Base-by-base conservation (phyloP, 2,797 vertebrate genomes). In the Myoxocephalus aenaeus region DNA sequence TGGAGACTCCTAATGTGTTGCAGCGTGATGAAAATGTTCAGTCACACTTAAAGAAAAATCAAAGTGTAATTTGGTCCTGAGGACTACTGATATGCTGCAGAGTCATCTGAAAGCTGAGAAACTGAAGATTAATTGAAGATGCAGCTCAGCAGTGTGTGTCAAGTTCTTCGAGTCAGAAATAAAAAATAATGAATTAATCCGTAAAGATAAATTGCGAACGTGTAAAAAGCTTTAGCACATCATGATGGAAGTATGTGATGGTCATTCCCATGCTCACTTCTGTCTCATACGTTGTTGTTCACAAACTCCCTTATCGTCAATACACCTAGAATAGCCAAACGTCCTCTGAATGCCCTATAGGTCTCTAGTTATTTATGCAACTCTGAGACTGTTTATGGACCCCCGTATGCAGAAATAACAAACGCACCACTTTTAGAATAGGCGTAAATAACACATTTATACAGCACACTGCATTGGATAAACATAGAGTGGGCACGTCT, bases 21-120 rank as follows among this genome's bases (percentile, higher is more conserved):
- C 51, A 54, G 32, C 11, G 13, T 73, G 76, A 80, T 79, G 50
- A 63, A 75, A 74, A 73, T 67, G 32, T 77, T 72, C 62, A 58
- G 46, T 66, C 73, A 53, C 63, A 61, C 53, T 73, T 73, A 25
- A 42, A 57, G 32, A 34, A 32, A 50, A 72, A 68, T 38, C 10
- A 76, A 56, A 25, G 70, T 22, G 46, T 18, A 48, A 48, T 17
- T 48, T 58, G 34, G 48, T 38, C 44, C 40, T 40, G 15, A 48
- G 50, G 27, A 67, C 32, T 20, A 70, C 38, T 40, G 12, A 69
- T 56, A 34, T 10, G 59, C 48, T 63, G 40, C 20, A 27, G n/a
- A 51, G 66, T 53, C 2, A 27, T 9, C 48, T n/a, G 8, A 22
- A 51, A n/a, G 50, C 50, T 22, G 20, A n/a, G 50, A 22, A 51